These are phyloP conservation scores for Calcarius lapponicus DNA, from an alignment of 2,797 vertebrate genomes.

Conservation along the genomic window DNA sequence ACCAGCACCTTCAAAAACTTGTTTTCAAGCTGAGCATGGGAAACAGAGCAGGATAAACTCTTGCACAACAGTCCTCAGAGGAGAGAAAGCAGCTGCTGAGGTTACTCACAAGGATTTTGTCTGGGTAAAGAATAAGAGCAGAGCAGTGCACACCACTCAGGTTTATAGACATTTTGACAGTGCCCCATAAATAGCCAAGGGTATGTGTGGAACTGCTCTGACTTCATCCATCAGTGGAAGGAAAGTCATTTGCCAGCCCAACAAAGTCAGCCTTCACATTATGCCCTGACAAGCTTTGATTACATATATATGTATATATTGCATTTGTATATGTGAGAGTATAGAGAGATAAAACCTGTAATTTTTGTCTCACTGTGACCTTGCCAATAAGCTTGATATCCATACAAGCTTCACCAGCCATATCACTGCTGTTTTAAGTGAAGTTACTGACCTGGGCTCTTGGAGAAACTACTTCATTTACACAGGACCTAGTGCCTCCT, in stretches of 20 bases:
- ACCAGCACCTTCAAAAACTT: not conserved
- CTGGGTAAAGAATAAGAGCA: not conserved
- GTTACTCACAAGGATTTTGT: not conserved
- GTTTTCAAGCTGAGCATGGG: not conserved
- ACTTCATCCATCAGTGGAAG: not conserved
- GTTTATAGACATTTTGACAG: not conserved
- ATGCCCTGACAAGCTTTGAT: not conserved
- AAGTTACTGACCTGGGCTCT: not conserved
- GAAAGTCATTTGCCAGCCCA: not conserved
- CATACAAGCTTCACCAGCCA: not conserved
- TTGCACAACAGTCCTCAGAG: not conserved
- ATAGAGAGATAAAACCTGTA: not conserved
- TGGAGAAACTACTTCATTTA: not conserved
- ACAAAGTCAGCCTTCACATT: not conserved
- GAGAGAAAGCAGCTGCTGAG: not conserved
- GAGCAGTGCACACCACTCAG: not conserved
- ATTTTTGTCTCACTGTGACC: not conserved
- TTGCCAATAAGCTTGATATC: not conserved
- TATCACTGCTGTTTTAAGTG: not conserved
- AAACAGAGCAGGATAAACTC: not conserved
- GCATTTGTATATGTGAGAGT: not conserved
- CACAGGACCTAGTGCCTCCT: not conserved
- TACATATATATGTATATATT: not conserved
- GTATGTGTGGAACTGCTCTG: not conserved
- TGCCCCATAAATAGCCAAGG: not conserved